A percentile compares a stretch with the other conserved stretches of the same genome.
Conservation (phyloP, 2,888 invertebrate genomes). For the Drosophila mettleri region DNA sequence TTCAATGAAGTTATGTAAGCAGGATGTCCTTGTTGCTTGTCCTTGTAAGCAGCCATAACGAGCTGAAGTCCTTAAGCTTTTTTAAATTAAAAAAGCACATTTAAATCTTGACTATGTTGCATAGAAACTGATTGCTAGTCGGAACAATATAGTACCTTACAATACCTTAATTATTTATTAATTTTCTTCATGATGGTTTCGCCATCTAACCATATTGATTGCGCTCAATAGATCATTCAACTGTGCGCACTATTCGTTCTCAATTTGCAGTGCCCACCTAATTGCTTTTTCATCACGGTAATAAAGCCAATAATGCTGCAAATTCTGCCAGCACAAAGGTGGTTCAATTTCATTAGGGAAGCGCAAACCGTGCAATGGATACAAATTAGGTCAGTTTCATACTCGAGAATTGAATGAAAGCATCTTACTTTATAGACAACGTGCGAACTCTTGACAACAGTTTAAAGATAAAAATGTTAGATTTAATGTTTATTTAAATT, state of each 20-base stretch:
- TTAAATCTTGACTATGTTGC: neutral
- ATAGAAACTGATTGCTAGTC: too few species aligned
- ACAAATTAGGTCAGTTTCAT: constrained; percentile 1
- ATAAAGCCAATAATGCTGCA: constrained; percentile 8
- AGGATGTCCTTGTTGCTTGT: neutral
- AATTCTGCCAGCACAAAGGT: neutral
- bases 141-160: too few species aligned
- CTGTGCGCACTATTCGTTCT: neutral
- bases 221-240: neutral
- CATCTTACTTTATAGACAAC: neutral
- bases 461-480: neutral
- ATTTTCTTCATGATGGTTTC: neutral
- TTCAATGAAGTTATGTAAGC: neutral
- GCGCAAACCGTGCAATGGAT: neutral
- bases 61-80: too few species aligned
- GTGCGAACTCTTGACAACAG: neutral
- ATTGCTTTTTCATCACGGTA: constrained; percentile 5
- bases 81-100: neutral
- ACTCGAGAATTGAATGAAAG: neutral
- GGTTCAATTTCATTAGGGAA: neutral
- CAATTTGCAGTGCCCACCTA: neutral
- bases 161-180: neutral
- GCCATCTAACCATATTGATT: neutral
- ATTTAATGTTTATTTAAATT: neutral
- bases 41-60: neutral